Conservation (phyloP, 2,113 vertebrate species). For the Anolis sagrei region DNA sequence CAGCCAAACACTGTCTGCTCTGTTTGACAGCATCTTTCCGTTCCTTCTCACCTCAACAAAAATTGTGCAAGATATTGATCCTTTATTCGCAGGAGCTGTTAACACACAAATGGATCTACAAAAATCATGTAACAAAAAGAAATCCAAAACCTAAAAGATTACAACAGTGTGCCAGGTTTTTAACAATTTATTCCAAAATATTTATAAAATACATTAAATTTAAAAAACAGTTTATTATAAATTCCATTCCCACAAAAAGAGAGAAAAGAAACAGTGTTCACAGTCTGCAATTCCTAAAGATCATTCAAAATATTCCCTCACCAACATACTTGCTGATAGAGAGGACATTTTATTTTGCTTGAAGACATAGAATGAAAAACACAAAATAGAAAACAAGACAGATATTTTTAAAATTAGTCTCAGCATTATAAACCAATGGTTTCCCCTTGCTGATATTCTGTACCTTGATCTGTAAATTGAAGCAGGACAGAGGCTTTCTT, state of each 20-base stretch:
- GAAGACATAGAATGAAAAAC: not conserved
- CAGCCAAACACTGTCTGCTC: not conserved
- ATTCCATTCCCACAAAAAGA: too few relatives aligned
- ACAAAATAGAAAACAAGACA: not conserved
- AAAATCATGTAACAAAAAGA: not conserved
- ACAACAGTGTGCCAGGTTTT: not conserved
- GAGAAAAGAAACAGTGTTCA: not conserved
- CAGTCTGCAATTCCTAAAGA: slow-evolving; percentile 40
- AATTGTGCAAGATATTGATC: too few relatives aligned
- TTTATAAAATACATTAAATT: slow-evolving; percentile 18
- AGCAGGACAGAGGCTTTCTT: not conserved
- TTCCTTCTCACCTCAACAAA: not conserved
- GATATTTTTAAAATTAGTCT: not conserved
- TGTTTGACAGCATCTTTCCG: not conserved
- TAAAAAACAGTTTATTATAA: slow-evolving; percentile 6
- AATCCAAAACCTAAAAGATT: slow-evolving; percentile 2
- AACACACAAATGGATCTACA: not conserved
- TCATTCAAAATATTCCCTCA: slow-evolving; percentile 1
- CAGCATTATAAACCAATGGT: not conserved
- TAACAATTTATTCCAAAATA: slow-evolving; percentile 36
- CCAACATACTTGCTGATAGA: not conserved
- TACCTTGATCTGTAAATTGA: rapidly evolving
- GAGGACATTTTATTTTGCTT: not conserved
- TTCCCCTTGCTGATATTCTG: not conserved
- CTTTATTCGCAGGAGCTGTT: not conserved